A percentile compares a stretch with the other conserved stretches of the same genome.
These are phyloP conservation scores for Acanthopagrus latus DNA, from an alignment of 2,797 vertebrate species.

Conservation along the genomic window DNA sequence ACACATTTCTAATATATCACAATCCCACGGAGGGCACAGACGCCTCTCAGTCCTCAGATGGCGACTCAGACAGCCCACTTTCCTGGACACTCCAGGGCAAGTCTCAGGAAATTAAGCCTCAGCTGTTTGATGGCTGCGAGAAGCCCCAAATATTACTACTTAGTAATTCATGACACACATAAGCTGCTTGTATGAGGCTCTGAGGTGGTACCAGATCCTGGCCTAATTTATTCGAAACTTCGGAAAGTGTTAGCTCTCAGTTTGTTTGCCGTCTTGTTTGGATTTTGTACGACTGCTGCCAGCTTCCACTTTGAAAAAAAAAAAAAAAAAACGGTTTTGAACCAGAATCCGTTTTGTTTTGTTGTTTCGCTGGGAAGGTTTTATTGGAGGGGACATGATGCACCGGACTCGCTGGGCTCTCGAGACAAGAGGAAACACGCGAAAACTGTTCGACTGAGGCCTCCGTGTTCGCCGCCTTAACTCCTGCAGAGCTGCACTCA, in stretches of 20 bases:
- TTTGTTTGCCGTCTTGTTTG: slow-evolving; percentile 66
- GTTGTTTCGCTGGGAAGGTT: slow-evolving; percentile 24
- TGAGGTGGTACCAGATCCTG: slow-evolving; percentile 68
- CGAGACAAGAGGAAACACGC: background rate
- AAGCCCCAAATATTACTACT: slow-evolving; percentile 79
- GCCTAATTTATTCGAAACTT: slow-evolving; percentile 75
- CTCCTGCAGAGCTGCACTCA: slow-evolving; percentile 60
- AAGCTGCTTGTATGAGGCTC: slow-evolving; percentile 70
- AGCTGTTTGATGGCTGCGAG: slow-evolving; percentile 77
- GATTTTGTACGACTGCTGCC: slow-evolving; percentile 42
- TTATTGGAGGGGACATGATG: slow-evolving; percentile 39
- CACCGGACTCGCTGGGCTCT: slow-evolving; percentile 22
- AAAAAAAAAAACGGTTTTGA: slow-evolving; percentile 4
- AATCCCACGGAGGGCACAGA: slow-evolving; percentile 4
- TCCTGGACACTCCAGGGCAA: slow-evolving; percentile 74
- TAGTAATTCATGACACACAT: slow-evolving; percentile 83
- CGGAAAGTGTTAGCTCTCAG: slow-evolving; percentile 49
- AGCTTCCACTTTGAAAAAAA: slow-evolving; percentile 22
- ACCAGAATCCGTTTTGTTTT: slow-evolving; percentile 39
- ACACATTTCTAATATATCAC: slow-evolving; percentile 22
- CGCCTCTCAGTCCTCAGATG: slow-evolving; percentile 61
- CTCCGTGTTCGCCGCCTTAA: slow-evolving; percentile 37
- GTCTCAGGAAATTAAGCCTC: slow-evolving; percentile 78
- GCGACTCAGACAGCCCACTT: slow-evolving; percentile 71
- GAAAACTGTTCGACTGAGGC: slow-evolving; percentile 23